phyloP scores from a whole-genome alignment of 2,888 invertebrate species.

The Morpho helenor region DNA sequence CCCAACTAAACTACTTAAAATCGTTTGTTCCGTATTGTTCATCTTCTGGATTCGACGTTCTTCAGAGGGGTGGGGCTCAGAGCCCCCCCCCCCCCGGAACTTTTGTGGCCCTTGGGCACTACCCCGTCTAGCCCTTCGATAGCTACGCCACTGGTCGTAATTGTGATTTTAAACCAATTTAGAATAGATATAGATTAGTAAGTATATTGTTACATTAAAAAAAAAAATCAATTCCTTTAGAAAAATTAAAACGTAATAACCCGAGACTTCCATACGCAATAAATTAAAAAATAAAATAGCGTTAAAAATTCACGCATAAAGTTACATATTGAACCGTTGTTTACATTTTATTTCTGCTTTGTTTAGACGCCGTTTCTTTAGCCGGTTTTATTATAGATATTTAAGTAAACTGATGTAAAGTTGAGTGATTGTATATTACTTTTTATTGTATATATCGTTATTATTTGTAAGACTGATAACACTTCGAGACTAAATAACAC shows the following conservation, averaged over 20 bases:
- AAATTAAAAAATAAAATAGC: slow-evolving; percentile 25
- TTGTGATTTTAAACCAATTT: slow-evolving; percentile 32
- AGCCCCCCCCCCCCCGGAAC: no score
- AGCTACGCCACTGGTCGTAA: slow-evolving; percentile 13
- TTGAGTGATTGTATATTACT: slow-evolving; percentile 43
- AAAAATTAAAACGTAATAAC: slow-evolving; percentile 17
- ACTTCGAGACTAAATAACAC: not conserved
- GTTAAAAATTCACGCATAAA: slow-evolving; percentile 19
- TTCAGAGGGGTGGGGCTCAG: no score
- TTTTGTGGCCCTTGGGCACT: no score
- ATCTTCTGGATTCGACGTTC: no score
- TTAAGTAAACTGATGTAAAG: slow-evolving; percentile 43
- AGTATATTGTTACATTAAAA: slow-evolving; percentile 13
- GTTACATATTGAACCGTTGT: slow-evolving; percentile 27
- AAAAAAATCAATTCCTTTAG: slow-evolving; percentile 9
- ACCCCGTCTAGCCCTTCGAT: no score
- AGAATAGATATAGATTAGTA: slow-evolving; percentile 19
- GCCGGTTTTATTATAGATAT: slow-evolving; percentile 34
- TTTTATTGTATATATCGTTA: slow-evolving; percentile 61
- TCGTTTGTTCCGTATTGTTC: no score
- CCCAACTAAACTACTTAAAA: no score
- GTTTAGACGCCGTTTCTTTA: slow-evolving; percentile 34
- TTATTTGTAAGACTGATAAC: slow-evolving; percentile 19
- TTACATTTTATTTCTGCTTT: slow-evolving; percentile 41
- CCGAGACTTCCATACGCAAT: slow-evolving; percentile 35